Evolutionary conservation across 2,888 invertebrate genomes (phyloP), one percentile per base, ranked within the genome.

Genomic region (Drosophila robusta): DNA sequence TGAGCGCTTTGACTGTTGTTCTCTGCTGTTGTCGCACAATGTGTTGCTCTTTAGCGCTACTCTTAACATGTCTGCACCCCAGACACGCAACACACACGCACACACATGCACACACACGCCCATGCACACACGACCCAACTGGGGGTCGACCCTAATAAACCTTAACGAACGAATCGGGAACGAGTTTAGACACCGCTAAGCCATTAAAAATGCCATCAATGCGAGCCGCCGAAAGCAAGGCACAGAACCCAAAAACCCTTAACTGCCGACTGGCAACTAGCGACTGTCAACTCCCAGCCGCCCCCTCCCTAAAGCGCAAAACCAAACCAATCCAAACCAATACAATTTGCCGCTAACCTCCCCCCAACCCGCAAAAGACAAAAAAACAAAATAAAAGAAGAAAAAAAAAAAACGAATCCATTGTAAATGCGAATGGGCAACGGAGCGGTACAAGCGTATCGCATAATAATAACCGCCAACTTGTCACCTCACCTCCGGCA

Each of bases 401-500:
- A 67, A 75, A 64, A 41, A 36, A 32, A 45, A 66, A 60, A 52
- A 66, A 76, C 80, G 68, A 88, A 88, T 82, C 80, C 81, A 82
- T 82, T 88, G 80, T 64, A 70, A 81, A 81, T 67, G 79, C 60
- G 55, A 36, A 29, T 22, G 44, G 41, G 44, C 46, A 45, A 51
- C 32, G 56, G 47, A 42, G 60, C 45, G 54, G 18, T 16, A 56
- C 51, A 57, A 62, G 56, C 64, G 82, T 63, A 78, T 85, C 72
- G 83, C 87, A 89, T 87, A 89, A 89, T 83, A 84, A 84, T 84
- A 89, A 87, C 83, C 89, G 81, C 79, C 77, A 80, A 80, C 83
- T 86, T 88, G 83, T 84, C 84, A 88, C 74, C 89, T 82, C 62
- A 75, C 72, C 77, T 72, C 71, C 75, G 62, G 51, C 42, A 52